Conservation (phyloP, 1,140 invertebrate genomes). For the Lordiphosa clarofinis region DNA sequence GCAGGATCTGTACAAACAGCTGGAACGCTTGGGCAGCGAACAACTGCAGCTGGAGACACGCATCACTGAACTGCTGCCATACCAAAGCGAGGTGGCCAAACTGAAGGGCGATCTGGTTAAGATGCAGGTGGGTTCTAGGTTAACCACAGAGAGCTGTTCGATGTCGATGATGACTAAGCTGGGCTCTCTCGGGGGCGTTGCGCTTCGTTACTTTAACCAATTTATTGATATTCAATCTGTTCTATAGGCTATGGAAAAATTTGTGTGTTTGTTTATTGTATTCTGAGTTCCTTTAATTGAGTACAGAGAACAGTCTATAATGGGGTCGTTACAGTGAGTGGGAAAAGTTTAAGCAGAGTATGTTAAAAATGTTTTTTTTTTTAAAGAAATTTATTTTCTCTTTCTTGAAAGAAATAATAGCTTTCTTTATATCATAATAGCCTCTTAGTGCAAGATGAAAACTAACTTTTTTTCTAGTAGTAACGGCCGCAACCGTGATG, state of each 20-base stretch:
- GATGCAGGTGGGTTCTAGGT: conserved; percentile 60
- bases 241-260: conserved; percentile 36
- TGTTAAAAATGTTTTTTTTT: too few species aligned
- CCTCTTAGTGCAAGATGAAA: too few species aligned
- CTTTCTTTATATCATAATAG: too few species aligned
- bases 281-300: conserved; percentile 55
- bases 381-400: too few species aligned
- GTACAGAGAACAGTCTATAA: conserved; percentile 1
- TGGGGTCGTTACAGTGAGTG: neutral
- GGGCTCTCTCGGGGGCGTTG: conserved; percentile 41
- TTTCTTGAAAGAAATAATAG: too few species aligned
- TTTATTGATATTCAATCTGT: conserved; percentile 66
- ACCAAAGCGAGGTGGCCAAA: conserved; percentile 80
- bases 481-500: too few species aligned
- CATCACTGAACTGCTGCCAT: conserved; percentile 80
- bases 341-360: too few species aligned
- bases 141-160: conserved; percentile 33
- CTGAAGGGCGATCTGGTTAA: conserved; percentile 81
- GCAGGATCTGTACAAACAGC: conserved; percentile 74
- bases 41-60: conserved; percentile 81
- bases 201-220: conserved; percentile 57
- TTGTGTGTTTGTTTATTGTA: neutral
- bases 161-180: conserved; percentile 2
- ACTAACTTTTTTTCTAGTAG: too few species aligned
- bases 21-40: conserved; percentile 80